Base-by-base conservation (phyloP, 2,888 invertebrate genomes). In the Tolmerus cingulatus region DNA sequence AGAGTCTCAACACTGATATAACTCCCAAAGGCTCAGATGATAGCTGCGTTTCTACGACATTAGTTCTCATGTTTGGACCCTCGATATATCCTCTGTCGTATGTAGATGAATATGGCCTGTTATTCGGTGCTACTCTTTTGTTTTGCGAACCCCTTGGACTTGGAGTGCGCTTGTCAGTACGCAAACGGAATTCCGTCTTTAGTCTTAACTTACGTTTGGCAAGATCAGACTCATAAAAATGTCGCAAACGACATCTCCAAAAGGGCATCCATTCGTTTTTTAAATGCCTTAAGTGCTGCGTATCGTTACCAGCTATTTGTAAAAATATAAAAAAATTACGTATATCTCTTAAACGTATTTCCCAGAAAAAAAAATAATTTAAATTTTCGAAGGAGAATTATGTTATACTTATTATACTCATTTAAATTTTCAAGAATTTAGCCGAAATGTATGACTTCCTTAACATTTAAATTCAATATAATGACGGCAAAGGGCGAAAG, bases 1-100 rank as follows among this genome's bases (percentile, higher is more conserved):
- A 43, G 19, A 89, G 86, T 81, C 89, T 87, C 55, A 89, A 74
- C 7, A 88, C 87, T 5, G 87, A 87, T 43, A 88, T 87, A 76
- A 89, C 88, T 46, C 87, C 87, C 27, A 89, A 79, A 19, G 87
- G 87, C 55, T 81, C 88, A 12, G 74, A 30, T 43, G 87, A 9
- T 43, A 66, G n/a, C 76, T 57, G 19, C 66, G 76, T 19, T 37
- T 30, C 43, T 46, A 66, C 74, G n/a, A 46, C 30, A 87, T 79
- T 85, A 78, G 27, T 9, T 34, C 51, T 74, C n/a, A 8, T 14
- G 55, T 37, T n/a, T 30, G 19, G 19, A 40, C 30, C 16, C 14
- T 82, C 82, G n/a, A 27, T 37, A 51, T 82, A 82, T 55, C 30
- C 27, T 55, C 23, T n/a, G n/a, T 82, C 16, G 46, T 79, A 23